Conservation (phyloP, 2,113 vertebrate species). For the Psettodes erumei region DNA sequence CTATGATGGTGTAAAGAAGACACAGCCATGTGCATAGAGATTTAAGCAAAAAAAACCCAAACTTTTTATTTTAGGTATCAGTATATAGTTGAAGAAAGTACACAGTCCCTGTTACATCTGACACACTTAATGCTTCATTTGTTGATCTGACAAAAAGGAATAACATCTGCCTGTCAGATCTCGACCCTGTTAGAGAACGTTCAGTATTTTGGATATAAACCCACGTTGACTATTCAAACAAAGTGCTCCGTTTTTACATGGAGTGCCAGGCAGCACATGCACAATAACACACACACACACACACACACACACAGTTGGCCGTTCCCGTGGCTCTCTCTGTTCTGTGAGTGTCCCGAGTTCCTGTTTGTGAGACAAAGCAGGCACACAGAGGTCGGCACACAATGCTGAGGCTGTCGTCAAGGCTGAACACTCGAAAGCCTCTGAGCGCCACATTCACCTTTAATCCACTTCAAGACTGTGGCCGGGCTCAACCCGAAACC, state of each 20-base stretch:
- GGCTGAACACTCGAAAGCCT: constrained; percentile 44
- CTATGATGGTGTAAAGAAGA: no score
- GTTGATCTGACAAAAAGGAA: no score
- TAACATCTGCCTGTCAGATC: no score
- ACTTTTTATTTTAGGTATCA: no score
- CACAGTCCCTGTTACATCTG: no score
- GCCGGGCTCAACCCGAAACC: constrained; percentile 24
- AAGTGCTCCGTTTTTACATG: constrained; percentile 10
- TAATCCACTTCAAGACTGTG: constrained; percentile 27
- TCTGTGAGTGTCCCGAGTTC: constrained; percentile 32
- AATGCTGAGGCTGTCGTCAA: constrained; percentile 55
- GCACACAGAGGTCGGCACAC: constrained; percentile 63
- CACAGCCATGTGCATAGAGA: no score
- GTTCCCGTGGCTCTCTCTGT: constrained; percentile 43
- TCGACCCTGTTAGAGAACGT: constrained; percentile 39
- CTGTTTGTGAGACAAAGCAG: constrained; percentile 49
- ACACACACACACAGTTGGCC: constrained; percentile 15
- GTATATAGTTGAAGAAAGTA: no score
- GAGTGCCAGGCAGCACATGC: constrained; percentile 15
- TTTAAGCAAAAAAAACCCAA: no score
- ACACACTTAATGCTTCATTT: no score
- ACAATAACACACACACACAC: constrained; percentile 17
- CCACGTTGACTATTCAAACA: constrained; percentile 20
- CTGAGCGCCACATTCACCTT: constrained; percentile 34
- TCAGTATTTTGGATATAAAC: constrained; percentile 25